Evolutionary conservation across 2,797 vertebrate genomes (phyloP).

Genomic region (Hirundo rustica): DNA sequence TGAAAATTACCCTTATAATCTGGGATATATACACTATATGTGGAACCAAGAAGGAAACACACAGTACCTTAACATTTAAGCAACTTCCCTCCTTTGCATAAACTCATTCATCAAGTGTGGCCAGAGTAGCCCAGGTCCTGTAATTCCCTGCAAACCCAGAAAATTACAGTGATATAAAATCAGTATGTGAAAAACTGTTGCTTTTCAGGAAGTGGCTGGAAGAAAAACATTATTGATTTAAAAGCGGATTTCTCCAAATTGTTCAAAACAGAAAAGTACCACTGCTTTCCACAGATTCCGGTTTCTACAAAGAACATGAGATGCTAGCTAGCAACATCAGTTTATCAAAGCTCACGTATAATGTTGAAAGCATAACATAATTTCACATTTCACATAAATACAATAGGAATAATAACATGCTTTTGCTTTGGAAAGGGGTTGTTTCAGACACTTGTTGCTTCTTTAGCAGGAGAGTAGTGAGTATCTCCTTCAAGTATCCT

Average conservation of each 20-base stretch:
- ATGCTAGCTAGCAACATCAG: not conserved
- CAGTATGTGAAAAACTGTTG: not conserved
- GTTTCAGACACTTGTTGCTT: not conserved
- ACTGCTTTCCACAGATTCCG: not conserved
- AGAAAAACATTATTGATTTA: not conserved
- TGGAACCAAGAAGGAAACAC: not conserved
- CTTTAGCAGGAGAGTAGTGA: conserved; percentile 10
- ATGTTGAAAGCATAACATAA: not conserved
- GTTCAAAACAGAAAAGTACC: not conserved
- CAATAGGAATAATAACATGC: not conserved
- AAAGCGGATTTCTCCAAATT: not conserved
- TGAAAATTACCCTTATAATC: not conserved
- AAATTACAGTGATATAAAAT: not conserved
- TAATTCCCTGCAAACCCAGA: not conserved
- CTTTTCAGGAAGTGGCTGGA: not conserved
- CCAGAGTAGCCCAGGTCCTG: not conserved
- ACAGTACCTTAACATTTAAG: not conserved
- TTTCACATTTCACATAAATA: conserved; percentile 14
- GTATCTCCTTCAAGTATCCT: not conserved
- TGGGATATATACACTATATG: not conserved
- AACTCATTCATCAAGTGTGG: not conserved
- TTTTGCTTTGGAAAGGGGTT: conserved; percentile 2
- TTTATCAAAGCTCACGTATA: not conserved
- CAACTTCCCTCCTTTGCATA: not conserved
- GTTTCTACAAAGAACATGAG: not conserved